Percentiles rank a stretch among this genome's conserved stretches.
These are phyloP conservation scores for Stenolophus ochropezus DNA, from an alignment of 2,888 invertebrate genomes.

Conservation along the genomic window DNA sequence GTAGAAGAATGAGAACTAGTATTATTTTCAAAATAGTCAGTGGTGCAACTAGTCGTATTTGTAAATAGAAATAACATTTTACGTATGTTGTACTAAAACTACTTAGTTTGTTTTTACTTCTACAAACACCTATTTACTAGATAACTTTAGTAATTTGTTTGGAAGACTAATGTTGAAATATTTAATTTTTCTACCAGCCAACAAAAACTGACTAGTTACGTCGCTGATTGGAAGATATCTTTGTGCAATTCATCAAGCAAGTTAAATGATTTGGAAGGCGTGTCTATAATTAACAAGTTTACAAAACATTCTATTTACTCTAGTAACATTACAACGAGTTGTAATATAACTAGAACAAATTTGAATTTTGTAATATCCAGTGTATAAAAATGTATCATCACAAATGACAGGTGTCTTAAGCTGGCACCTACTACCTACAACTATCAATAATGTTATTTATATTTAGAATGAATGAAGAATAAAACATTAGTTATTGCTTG, in stretches of 20 bases:
- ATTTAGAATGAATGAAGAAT: conserved; percentile 34
- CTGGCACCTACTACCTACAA: conserved; percentile 31
- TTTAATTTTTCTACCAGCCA: background rate
- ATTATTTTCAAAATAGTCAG: conserved; percentile 27
- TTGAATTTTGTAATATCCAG: conserved; percentile 10
- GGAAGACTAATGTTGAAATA: conserved; percentile 26
- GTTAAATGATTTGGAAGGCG: background rate
- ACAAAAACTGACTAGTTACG: conserved; percentile 34
- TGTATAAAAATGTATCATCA: conserved; percentile 34
- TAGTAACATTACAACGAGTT: conserved; percentile 2
- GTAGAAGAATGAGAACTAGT: conserved; percentile 23
- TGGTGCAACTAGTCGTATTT: conserved; percentile 43
- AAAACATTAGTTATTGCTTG: conserved; percentile 33
- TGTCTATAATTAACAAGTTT: background rate
- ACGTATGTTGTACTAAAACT: conserved; percentile 24
- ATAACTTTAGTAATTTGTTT: background rate
- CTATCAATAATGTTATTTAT: conserved; percentile 28
- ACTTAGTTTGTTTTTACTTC: background rate
- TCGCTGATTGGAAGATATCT: conserved; percentile 11
- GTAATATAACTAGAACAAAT: conserved; percentile 9
- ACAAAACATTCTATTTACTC: background rate
- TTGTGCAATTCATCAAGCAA: conserved; percentile 33
- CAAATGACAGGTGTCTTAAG: conserved; percentile 25
- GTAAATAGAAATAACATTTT: conserved; percentile 15
- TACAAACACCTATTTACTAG: background rate